Conservation (phyloP, 2,888 invertebrate species). For the Rhimphoctona megacephalus region DNA sequence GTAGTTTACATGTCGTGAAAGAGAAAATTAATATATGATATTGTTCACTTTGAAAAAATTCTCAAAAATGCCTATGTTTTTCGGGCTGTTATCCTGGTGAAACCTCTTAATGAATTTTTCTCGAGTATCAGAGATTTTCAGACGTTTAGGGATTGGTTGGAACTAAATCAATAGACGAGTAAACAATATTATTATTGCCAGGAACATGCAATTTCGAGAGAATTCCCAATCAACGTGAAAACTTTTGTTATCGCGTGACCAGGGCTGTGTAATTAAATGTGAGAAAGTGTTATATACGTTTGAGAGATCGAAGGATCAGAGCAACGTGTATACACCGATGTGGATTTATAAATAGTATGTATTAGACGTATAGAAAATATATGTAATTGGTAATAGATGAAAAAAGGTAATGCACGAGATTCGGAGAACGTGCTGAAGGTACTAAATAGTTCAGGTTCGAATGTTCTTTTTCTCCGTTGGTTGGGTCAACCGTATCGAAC, state of each 20-base stretch:
- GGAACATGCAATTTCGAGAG: not conserved
- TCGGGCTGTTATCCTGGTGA: too few species aligned
- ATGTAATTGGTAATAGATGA: conserved; percentile 22
- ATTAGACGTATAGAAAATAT: conserved; percentile 52
- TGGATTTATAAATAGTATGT: conserved; percentile 60
- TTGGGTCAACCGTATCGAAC: conserved; percentile 35
- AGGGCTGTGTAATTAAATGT: conserved; percentile 40
- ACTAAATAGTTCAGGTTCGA: conserved; percentile 51
- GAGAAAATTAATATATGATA: too few species aligned
- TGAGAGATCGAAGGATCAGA: conserved; percentile 36
- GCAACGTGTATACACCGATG: conserved; percentile 9
- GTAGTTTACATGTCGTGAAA: too few species aligned
- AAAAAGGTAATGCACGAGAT: conserved; percentile 33
- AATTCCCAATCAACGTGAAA: not conserved
- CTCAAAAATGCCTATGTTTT: too few species aligned
- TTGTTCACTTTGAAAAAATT: too few species aligned
- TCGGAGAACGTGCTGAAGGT: conserved; percentile 58
- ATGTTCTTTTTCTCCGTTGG: conserved; percentile 36
- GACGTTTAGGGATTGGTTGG: not conserved
- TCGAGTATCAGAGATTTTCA: not conserved
- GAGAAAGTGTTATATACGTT: conserved; percentile 11
- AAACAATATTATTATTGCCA: not conserved
- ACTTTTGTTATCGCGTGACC: conserved; percentile 1
- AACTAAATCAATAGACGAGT: not conserved
- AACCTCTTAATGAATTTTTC: not conserved